Evolutionary conservation across 2,113 vertebrate genomes (phyloP), one percentile per base, ranked within the genome.

Genomic region (Paratilapia polleni): DNA sequence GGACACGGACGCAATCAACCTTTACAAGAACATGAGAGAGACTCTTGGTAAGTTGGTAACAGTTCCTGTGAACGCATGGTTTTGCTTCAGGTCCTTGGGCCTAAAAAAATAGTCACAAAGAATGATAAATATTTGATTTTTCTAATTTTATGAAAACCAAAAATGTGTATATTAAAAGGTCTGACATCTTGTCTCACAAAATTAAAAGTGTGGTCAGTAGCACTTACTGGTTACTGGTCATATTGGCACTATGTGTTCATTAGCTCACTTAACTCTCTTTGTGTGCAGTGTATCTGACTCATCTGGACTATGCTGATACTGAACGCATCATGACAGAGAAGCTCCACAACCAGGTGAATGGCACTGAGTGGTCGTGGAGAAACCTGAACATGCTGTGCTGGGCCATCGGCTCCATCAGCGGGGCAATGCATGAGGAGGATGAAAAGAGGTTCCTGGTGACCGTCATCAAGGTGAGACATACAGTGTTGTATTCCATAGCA

Each of bases 1-100:
- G 95, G 98, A 99, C 93, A 99, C 98, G 0, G 98, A 99, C 91
- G 99, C 98, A 77, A 99, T 99, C 92, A 99, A 99, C 93, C 96
- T 99, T 28, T 99, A 99, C 94, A 99, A 99, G 94, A 99, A 99
- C 89, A 99, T 99, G 98, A 97, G 98, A 90, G 98, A 99, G 95
- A 99, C 98, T 0, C 94, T 99, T 61, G 98, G 98, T 99, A 73
- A 73, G 43, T 73, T 73, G 66, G 28, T 31, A 73, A 28, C 24
- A 0, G 17, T 31, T 43, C 6, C 49, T 52, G 43, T 52, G 66
- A 17, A 17, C 6, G 47, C 47, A 43, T 12, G 41, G 41, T 43
- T 43, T 43, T 43, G 41, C 12, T 43, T 43, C 41, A 43, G 41
- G 41, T 43, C 12, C 41, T 43, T 31, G 31, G 5, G 5, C 31